Evolutionary conservation across 2,113 vertebrate species (phyloP).

Genomic region (Tachuris rubrigastra): DNA sequence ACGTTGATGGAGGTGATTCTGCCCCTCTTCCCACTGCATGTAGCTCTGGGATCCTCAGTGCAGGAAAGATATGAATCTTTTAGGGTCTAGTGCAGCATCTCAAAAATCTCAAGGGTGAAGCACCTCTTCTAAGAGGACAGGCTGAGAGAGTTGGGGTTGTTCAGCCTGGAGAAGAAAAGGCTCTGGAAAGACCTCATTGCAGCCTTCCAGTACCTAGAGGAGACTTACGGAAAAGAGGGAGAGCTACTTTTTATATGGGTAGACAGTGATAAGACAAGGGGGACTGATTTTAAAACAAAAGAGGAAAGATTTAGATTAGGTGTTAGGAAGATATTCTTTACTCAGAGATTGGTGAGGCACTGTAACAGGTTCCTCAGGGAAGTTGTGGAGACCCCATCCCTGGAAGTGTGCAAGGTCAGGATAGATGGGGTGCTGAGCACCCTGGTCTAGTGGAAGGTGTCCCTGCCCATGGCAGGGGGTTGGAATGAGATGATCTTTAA

Average conservation of each 20-base stretch:
- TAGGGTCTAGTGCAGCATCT: background rate
- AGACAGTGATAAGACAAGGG: background rate
- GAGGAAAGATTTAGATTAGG: background rate
- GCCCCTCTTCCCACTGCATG: background rate
- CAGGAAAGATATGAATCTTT: background rate
- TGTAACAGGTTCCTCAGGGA: background rate
- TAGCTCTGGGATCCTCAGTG: background rate
- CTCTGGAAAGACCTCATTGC: background rate
- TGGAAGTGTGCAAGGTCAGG: background rate
- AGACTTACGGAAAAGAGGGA: background rate
- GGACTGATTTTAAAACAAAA: background rate
- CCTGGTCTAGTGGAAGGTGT: background rate
- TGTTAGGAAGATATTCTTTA: background rate
- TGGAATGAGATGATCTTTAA: background rate
- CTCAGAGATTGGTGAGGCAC: background rate
- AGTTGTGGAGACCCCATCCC: background rate
- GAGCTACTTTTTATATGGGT: background rate
- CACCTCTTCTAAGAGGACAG: background rate
- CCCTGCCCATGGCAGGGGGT: rapidly evolving
- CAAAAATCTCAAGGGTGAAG: background rate
- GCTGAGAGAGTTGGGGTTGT: background rate
- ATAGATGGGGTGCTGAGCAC: background rate
- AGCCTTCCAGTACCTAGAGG: background rate
- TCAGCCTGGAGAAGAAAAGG: background rate
- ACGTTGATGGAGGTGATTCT: background rate